Percentiles rank a stretch among this genome's conserved stretches.
Evolutionary conservation across 2,113 vertebrate species (phyloP).

Genomic region (Lepus europaeus): DNA sequence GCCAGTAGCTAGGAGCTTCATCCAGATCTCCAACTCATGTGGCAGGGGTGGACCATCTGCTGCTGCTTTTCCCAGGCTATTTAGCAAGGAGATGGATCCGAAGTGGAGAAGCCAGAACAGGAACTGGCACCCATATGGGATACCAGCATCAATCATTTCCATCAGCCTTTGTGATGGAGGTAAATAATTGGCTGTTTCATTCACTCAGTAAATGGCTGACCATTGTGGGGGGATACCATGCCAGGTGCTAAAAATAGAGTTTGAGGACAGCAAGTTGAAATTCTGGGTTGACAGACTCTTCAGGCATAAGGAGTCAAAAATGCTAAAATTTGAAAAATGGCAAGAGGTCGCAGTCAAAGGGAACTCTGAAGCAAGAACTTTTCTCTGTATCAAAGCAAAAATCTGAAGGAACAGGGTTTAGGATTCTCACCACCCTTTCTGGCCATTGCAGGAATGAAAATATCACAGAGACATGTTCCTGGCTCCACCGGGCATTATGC

Average conservation of each 20-base stretch:
- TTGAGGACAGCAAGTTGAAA: slow-evolving; percentile 39
- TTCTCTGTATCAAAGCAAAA: slow-evolving; percentile 38
- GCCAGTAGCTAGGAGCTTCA: no score
- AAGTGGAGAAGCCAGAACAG: no score
- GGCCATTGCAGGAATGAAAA: slow-evolving; percentile 17
- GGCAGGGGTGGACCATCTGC: no score
- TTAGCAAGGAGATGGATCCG: no score
- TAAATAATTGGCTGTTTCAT: slow-evolving; percentile 25
- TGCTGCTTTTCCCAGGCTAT: no score
- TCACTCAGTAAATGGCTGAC: slow-evolving; percentile 7
- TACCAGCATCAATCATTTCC: background rate
- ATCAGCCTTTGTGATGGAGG: slow-evolving; percentile 55
- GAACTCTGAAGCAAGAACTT: slow-evolving; percentile 24
- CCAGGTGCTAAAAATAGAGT: slow-evolving; percentile 34
- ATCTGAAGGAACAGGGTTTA: slow-evolving; percentile 23
- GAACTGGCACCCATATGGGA: no score
- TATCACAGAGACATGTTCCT: slow-evolving; percentile 7
- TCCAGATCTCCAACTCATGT: no score
- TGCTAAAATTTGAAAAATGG: slow-evolving; percentile 55
- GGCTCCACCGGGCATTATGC: background rate
- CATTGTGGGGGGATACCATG: background rate
- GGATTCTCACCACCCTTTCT: background rate
- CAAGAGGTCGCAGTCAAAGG: background rate
- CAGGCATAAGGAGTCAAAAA: background rate
- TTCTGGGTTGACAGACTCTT: background rate